Base-by-base conservation (phyloP, 2,888 invertebrate species). In the Metallyticus violacea region DNA sequence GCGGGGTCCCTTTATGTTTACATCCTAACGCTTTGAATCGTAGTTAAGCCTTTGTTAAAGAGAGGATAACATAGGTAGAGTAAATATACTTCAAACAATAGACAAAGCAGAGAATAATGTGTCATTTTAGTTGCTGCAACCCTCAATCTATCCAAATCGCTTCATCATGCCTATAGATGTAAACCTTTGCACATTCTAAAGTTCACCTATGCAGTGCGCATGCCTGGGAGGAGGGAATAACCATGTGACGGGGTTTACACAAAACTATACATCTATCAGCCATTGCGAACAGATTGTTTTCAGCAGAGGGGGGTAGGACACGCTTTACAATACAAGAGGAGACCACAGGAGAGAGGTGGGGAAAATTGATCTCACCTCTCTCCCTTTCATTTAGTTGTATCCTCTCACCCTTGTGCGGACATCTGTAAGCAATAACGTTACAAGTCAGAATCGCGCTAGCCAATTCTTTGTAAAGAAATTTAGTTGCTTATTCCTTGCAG, bases 231-330 rank as follows among this genome's bases (percentile, higher is more conserved):
- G 40, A 62, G 40, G 40, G 40, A 62, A 62, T 62, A 62, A 62
- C 40, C 40, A 62, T 62, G 40, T 62, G 40, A 62, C 40, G 40
- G 40, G 40, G 80, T 28, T 80, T 80, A 80, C 28, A 80, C 80
- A 80, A 82, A 62, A 27, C 62, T 40, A 82, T 76, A 40, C 76
- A 82, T 82, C 82, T 82, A 82, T 82, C 82, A 82, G 82, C 82
- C 82, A 82, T 62, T 82, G 26, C 82, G 76, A 82, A 76, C 82
- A 82, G 82, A 82, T 82, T 82, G 76, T 82, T 82, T 62, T 62
- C 9, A 82, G 76, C 26, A 26, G 82, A 27, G 26, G 62, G 82
- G 76, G 82, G 25, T 26, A 62, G 40, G 40, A 62, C 40, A 62
- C 40, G 25, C 62, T 82, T 82, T 82, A 82, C 82, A 82, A 29